phyloP scores from a whole-genome alignment of 2,888 invertebrate species.

The Caenorhabditis auriculariae region DNA sequence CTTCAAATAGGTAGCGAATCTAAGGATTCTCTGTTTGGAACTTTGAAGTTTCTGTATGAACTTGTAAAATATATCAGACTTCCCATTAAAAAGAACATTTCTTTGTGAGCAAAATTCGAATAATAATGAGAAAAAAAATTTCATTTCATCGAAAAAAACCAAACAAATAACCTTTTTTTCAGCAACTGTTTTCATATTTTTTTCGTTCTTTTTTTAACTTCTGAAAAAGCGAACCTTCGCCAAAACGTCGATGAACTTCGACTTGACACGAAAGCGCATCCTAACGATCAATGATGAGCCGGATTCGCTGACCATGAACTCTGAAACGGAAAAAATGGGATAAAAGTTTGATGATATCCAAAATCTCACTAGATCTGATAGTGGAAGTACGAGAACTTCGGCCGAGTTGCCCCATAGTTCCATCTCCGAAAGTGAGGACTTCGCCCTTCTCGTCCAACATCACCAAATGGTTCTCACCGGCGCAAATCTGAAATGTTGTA shows the following conservation, averaged over 20 bases:
- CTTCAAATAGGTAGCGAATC: no score
- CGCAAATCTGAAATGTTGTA: conserved; percentile 78
- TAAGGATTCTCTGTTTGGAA: no score
- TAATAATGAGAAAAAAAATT: no score
- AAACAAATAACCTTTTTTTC: no score
- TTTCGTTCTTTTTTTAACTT: no score
- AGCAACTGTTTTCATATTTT: no score
- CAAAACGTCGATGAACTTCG: conserved; percentile 60
- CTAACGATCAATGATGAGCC: conserved; percentile 37
- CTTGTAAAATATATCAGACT: no score
- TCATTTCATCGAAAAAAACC: no score
- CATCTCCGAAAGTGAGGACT: conserved; percentile 87
- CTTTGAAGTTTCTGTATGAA: no score
- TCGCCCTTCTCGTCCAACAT: conserved; percentile 82
- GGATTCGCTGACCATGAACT: conserved; percentile 47
- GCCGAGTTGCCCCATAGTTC: conserved; percentile 69
- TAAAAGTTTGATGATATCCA: neutral
- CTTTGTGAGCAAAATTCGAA: neutral
- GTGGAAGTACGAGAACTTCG: conserved; percentile 47
- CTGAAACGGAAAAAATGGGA: conserved; percentile 40
- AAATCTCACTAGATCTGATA: conserved; percentile 48
- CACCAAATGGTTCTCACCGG: conserved; percentile 92
- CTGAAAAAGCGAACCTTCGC: conserved; percentile 17
- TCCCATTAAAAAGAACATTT: no score
- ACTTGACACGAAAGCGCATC: conserved; percentile 65